Evolutionary conservation across 2,113 vertebrate genomes (phyloP).

Genomic region (Telmatochromis sp.): DNA sequence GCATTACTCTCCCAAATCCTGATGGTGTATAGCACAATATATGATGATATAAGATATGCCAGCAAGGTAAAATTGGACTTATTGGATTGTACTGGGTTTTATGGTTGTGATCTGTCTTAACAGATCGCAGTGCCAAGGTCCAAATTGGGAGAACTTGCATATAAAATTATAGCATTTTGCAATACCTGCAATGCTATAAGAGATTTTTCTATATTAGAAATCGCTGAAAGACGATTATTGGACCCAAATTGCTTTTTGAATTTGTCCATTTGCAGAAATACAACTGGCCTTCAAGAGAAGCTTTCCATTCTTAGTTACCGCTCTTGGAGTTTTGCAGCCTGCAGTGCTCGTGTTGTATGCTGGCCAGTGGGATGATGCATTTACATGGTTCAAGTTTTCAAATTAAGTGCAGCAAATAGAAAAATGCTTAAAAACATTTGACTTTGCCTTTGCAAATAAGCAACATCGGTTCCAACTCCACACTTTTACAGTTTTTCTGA

Average conservation of each 20-base stretch:
- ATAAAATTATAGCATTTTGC: constrained; percentile 8
- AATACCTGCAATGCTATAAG: constrained; percentile 5
- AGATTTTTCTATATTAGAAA: not conserved
- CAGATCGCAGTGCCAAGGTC: constrained; percentile 29
- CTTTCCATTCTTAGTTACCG: not conserved
- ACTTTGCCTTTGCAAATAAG: not conserved
- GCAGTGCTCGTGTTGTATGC: not conserved
- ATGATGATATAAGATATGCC: constrained; percentile 58
- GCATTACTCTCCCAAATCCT: constrained; percentile 45
- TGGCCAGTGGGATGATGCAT: not conserved
- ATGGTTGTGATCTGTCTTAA: constrained; percentile 53
- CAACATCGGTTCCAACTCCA: not conserved
- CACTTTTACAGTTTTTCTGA: not conserved
- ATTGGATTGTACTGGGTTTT: constrained; percentile 49
- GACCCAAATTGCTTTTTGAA: not conserved
- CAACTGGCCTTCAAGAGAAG: not conserved
- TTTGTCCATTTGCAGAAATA: not conserved
- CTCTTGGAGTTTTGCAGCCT: not conserved
- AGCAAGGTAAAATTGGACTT: constrained; percentile 53
- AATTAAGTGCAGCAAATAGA: not conserved
- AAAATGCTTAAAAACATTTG: not conserved
- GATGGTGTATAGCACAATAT: constrained; percentile 39
- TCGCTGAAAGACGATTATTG: not conserved
- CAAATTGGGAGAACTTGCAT: constrained; percentile 50
- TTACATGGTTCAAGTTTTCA: not conserved